phyloP scores from a whole-genome alignment of 2,113 vertebrate species.

The Ochotona curzoniae region DNA sequence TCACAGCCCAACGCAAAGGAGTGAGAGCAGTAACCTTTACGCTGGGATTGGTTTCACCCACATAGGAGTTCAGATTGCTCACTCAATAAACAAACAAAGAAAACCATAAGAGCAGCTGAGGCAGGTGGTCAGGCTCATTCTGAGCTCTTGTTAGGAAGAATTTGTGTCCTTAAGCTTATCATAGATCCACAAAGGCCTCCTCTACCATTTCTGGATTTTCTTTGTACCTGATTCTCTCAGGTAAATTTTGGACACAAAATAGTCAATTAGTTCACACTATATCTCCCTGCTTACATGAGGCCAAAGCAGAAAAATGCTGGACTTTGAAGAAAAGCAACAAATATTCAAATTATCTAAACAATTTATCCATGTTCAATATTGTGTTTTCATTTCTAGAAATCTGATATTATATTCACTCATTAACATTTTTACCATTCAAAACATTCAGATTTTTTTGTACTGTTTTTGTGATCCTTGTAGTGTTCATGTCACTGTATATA shows the following conservation, averaged over 20 bases:
- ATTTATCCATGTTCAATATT: neutral
- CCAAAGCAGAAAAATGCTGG: neutral
- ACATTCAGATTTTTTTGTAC: neutral
- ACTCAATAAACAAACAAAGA: neutral
- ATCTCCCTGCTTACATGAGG: neutral
- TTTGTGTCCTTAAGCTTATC: neutral
- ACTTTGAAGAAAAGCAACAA: neutral
- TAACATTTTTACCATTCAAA: neutral
- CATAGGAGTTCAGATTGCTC: neutral
- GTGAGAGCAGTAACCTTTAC: neutral
- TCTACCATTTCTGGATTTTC: neutral
- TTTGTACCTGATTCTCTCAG: neutral
- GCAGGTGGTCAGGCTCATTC: neutral
- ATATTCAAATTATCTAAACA: neutral
- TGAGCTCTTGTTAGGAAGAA: neutral
- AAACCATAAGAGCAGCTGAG: neutral
- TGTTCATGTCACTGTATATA: neutral
- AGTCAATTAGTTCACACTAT: neutral
- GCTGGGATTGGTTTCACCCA: neutral
- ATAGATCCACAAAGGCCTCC: neutral
- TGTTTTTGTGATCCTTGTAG: neutral
- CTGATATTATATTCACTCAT: neutral
- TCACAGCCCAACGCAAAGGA: neutral
- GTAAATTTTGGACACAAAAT: neutral
- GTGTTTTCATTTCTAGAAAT: neutral